phyloP scores from a whole-genome alignment of 1,140 invertebrate species.

The Thaumatotibia leucotreta region DNA sequence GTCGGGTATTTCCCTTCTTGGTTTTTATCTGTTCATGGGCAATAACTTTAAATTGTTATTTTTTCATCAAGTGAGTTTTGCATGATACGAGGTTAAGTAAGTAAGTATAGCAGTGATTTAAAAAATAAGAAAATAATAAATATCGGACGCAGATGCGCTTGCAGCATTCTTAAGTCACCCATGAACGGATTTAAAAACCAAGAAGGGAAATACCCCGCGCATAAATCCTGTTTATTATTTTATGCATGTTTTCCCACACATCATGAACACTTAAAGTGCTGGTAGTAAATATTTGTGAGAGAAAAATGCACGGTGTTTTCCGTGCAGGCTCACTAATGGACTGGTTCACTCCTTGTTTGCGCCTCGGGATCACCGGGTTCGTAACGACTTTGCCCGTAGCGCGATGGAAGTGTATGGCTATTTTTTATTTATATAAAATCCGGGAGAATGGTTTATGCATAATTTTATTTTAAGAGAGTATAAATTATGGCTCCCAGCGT shows the following conservation, averaged over 20 bases:
- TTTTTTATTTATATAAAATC: not conserved
- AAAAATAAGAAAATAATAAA: too few species aligned
- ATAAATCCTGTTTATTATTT: conserved; percentile 8
- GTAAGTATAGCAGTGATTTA: too few species aligned
- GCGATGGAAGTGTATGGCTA: not conserved
- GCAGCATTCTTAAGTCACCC: not conserved
- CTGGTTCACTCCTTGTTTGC: conserved; percentile 46
- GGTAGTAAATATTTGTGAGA: conserved; percentile 27
- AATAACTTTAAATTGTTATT: too few species aligned
- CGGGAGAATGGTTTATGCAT: not conserved
- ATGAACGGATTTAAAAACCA: not conserved
- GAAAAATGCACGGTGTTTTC: conserved; percentile 32
- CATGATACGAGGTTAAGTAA: too few species aligned
- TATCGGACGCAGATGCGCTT: too few species aligned
- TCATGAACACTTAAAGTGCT: conserved; percentile 10
- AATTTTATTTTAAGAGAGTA: too few species aligned
- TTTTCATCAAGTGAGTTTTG: too few species aligned
- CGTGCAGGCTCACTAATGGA: conserved; percentile 43
- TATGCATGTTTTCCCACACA: not conserved
- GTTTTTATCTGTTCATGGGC: too few species aligned
- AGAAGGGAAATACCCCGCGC: not conserved
- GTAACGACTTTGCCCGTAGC: conserved; percentile 24
- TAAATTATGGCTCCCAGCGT: too few species aligned
- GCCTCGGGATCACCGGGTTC: conserved; percentile 35
- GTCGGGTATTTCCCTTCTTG: too few species aligned